Evolutionary conservation across 2,888 invertebrate genomes (phyloP).

Genomic region (Amphiduros pacificus): DNA sequence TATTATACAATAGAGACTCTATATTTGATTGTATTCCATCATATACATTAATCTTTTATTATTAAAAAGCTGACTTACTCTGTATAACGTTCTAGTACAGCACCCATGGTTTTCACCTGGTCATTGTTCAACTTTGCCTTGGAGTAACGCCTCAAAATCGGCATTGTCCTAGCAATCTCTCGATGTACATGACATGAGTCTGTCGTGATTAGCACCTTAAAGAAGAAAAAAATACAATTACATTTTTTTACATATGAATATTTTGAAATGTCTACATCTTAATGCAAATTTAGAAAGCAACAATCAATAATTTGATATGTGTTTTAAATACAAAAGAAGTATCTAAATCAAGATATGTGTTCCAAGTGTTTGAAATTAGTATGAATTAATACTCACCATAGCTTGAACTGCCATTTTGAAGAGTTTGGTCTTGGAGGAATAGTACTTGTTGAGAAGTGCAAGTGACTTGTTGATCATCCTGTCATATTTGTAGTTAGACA

Average conservation of each 20-base stretch:
- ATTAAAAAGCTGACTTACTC: slow-evolving; percentile 41
- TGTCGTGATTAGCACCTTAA: slow-evolving; percentile 39
- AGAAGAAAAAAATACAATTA: background rate
- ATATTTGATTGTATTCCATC: too few relatives aligned
- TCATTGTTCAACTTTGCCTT: slow-evolving; percentile 52
- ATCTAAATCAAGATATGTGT: too few relatives aligned
- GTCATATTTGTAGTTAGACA: slow-evolving; percentile 42
- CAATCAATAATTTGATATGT: too few relatives aligned
- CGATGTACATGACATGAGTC: slow-evolving; percentile 38
- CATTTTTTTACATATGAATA: too few relatives aligned
- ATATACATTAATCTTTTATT: background rate
- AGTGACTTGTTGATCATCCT: slow-evolving; percentile 40
- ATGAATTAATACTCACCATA: slow-evolving; percentile 26
- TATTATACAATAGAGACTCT: too few relatives aligned
- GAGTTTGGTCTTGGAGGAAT: slow-evolving; percentile 38
- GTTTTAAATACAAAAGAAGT: too few relatives aligned
- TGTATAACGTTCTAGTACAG: slow-evolving; percentile 53
- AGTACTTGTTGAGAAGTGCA: slow-evolving; percentile 38
- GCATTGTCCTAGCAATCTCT: slow-evolving; percentile 36
- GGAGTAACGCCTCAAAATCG: slow-evolving; percentile 34
- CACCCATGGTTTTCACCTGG: slow-evolving; percentile 53
- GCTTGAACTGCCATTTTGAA: slow-evolving; percentile 42
- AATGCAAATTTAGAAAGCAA: too few relatives aligned
- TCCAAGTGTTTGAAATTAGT: background rate
- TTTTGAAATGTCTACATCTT: too few relatives aligned